Base-by-base conservation (phyloP, 1,140 invertebrate genomes). In the Homarus americanus region DNA sequence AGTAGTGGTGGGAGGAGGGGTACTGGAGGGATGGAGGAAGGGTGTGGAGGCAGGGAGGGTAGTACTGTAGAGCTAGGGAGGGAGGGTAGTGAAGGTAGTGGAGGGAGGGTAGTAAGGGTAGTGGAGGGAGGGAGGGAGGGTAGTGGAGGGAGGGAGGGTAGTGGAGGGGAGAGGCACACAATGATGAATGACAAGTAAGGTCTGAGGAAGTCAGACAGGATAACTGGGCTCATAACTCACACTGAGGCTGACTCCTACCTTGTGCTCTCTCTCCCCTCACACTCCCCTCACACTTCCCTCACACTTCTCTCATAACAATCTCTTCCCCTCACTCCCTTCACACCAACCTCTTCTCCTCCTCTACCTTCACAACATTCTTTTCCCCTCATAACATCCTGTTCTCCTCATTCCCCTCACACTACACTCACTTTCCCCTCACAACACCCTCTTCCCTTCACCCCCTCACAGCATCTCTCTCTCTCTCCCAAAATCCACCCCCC, bases 171-270 rank as follows among this genome's bases (percentile, higher is more conserved):
- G 66, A 40, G 24, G 36, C 32, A 38, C 80, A 32, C 28, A 38
- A 83, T 83, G 80, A 83, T 83, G 80, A 83, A 83, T 69, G 80
- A 83, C 80, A 83, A 83, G 32, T 83, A 69, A 83, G 80, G 80
- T 83, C 80, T 69, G 58, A 66, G 80, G 80, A 83, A 83, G 80
- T 83, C 80, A 69, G 80, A 15, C 80, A 83, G 80, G 80, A 63
- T 83, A 73, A 75, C 83, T 73, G 41, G 66, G 10, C 4, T 66
- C 72, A 73, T 85, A 73, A 75, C 83, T 85, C 83, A 75, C 69
- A 32, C n/a, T 34, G 12, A n/a, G 40, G 20, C 72, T 24, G 66
- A 85, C 83, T 36, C n/a, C 41, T 40, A 75, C 66, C 40, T 49
- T 72, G 40, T 75, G 83, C 44, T 75, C 40, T 36, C 69, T 17